phyloP scores from a whole-genome alignment of 37 sponge, comb jelly and placozoan species.

The Aphrocallistes beatrix region DNA sequence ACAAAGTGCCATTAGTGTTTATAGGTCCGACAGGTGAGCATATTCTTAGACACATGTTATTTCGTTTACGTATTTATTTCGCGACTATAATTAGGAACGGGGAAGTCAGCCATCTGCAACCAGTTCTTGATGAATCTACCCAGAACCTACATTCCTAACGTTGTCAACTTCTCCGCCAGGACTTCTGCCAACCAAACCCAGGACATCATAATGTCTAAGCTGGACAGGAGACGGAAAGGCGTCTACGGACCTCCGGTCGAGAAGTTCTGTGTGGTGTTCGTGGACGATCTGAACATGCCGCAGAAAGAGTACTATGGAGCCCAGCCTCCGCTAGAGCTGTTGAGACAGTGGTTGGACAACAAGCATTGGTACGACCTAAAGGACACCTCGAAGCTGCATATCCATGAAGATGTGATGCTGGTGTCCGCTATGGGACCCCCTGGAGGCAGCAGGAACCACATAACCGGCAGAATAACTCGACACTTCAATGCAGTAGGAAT shows the following conservation, averaged over 20 bases:
- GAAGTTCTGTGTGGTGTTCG: slow-evolving; percentile 79
- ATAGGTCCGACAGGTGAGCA: slow-evolving; percentile 77
- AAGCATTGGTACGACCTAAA: slow-evolving; percentile 91
- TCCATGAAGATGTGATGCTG: slow-evolving; percentile 73
- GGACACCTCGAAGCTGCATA: slow-evolving; percentile 74
- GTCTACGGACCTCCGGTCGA: slow-evolving; percentile 91
- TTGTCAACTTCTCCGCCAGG: slow-evolving; percentile 90
- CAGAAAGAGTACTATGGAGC: slow-evolving; percentile 96
- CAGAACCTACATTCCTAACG: slow-evolving; percentile 85
- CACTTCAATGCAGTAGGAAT: slow-evolving; percentile 90
- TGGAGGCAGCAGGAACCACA: slow-evolving; percentile 85
- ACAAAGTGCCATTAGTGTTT: slow-evolving; percentile 71
- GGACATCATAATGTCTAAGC: slow-evolving; percentile 87
- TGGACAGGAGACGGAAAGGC: slow-evolving; percentile 89
- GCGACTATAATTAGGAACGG: too few relatives aligned
- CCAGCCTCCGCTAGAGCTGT: slow-evolving; percentile 93
- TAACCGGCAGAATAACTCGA: slow-evolving; percentile 77
- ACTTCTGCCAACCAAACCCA: slow-evolving; percentile 92
- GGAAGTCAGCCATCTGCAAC: slow-evolving; percentile 96
- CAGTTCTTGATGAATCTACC: slow-evolving; percentile 77
- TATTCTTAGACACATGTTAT: too few relatives aligned
- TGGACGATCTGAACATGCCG: slow-evolving; percentile 99
- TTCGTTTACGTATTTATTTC: background rate
- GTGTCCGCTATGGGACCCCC: slow-evolving; percentile 95
- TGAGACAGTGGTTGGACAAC: slow-evolving; percentile 90